Evolutionary conservation across 2,113 vertebrate genomes (phyloP), one percentile per base, ranked within the genome.

Genomic region (Calidris pugnax): DNA sequence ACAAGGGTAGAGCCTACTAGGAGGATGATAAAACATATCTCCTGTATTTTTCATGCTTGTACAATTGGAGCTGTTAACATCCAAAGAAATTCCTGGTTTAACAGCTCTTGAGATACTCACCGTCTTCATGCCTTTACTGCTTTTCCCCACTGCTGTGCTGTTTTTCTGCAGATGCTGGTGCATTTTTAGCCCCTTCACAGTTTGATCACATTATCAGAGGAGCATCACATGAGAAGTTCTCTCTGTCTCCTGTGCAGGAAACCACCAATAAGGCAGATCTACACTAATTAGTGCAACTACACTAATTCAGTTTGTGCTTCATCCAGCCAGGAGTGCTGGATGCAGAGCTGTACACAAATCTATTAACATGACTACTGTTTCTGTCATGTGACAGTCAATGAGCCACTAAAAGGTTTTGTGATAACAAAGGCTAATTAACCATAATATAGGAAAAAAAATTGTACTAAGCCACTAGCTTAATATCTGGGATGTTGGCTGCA

Each of bases 21-120:
- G 22, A 78, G 39, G 21, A 10, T 20, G 33, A 15, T 30, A 69
- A 83, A 26, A 63, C 57, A 12, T 33, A n/a, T 10, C 67, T 60
- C 4, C 5, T 9, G 1, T 43, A 33, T 56, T 75, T 82, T 73
- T 89, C 0, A 0, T 41, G 9, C 23, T 55, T 43, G 7, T 33
- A 72, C 67, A 90, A 47, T 30, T 19, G 2, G n/a, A 83, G 14
- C 12, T 77, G 6, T 79, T 69, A 60, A 1, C 22, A 81, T 33
- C 20, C n/a, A 55, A 63, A 82, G 4, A 86, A 64, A 74, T 59
- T 60, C 69, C n/a, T 55, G 6, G 7, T 41, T 37, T 45, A 63
- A 72, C 6, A 4, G 4, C 28, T 80, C 51, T 66, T 68, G n/a
- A 62, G 4, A 7, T 77, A 39, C 6, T 67, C 5, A 3, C 67